Conservation (phyloP, 2,888 invertebrate species). For the Calliphora vomitoria region DNA sequence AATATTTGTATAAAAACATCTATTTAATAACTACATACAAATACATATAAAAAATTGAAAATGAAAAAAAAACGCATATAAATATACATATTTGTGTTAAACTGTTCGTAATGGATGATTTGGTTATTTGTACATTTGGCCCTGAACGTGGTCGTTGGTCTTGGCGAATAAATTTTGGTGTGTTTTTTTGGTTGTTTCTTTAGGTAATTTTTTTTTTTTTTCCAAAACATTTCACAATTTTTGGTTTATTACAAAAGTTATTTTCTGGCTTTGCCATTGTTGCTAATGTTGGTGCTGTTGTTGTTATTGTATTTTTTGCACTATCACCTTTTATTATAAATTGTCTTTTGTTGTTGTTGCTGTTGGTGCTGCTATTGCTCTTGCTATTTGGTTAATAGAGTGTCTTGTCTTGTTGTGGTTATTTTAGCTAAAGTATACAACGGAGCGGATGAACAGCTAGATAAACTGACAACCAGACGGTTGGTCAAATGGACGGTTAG, state of each 20-base stretch:
- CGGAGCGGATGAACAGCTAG: not conserved
- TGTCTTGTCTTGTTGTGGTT: conserved; percentile 21
- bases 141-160: conserved; percentile 81
- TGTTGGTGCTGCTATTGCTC: conserved; percentile 25
- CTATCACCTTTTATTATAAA: conserved; percentile 77
- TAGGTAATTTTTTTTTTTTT: conserved; percentile 45
- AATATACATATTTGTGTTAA: conserved; percentile 30
- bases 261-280: conserved; percentile 38
- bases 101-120: conserved; percentile 59
- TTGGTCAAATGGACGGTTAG: not conserved
- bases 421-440: conserved; percentile 5
- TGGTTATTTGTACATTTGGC: conserved; percentile 74
- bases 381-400: conserved; percentile 48
- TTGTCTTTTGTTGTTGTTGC: conserved; percentile 52
- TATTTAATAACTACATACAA: conserved; percentile 25
- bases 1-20: conserved; percentile 50
- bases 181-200: conserved; percentile 48
- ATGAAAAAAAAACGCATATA: conserved; percentile 4
- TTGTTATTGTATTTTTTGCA: conserved; percentile 70
- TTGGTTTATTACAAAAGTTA: conserved; percentile 74
- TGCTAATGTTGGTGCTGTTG: conserved; percentile 27
- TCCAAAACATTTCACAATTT: conserved; percentile 76
- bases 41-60: not conserved
- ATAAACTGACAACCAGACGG: conserved; percentile 5
- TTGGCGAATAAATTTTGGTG: conserved; percentile 74